A percentile compares a stretch with the other conserved stretches of the same genome.
Conservation (phyloP, 2,888 invertebrate genomes). For the Folsomia candida region DNA sequence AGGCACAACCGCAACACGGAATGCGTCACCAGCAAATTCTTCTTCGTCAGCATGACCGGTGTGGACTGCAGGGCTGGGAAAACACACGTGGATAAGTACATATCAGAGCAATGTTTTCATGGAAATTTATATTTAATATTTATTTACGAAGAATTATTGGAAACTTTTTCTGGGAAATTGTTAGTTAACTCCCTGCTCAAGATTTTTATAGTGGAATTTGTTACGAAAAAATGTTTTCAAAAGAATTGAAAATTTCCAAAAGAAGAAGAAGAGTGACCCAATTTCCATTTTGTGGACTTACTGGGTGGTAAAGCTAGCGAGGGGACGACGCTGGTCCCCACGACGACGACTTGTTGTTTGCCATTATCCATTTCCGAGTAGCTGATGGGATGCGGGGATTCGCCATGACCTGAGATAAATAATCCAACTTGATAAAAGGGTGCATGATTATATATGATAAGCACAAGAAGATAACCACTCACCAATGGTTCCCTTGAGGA, state of each 20-base stretch:
- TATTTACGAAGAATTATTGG: no score
- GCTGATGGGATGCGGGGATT: slow-evolving; percentile 51
- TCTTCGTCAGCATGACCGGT: slow-evolving; percentile 95
- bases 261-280: no score
- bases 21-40: slow-evolving; percentile 95
- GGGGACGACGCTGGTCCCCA: slow-evolving; percentile 67
- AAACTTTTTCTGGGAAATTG: no score
- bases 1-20: slow-evolving; percentile 85
- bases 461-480: slow-evolving; percentile 17
- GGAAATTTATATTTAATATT: slow-evolving; percentile 3
- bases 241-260: no score
- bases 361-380: slow-evolving; percentile 72
- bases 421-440: slow-evolving; percentile 15
- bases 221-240: no score
- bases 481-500: slow-evolving; percentile 60
- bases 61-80: slow-evolving; percentile 41
- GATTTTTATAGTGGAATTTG: no score
- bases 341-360: slow-evolving; percentile 88
- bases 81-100: no score
- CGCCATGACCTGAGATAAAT: slow-evolving; percentile 55
- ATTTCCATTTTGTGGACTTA: slow-evolving; percentile 19
- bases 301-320: slow-evolving; percentile 46
- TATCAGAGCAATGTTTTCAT: background rate
- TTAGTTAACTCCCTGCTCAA: no score
- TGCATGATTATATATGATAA: no score